Evolutionary conservation across 2,113 vertebrate genomes (phyloP).

Genomic region (Desmodus rotundus): DNA sequence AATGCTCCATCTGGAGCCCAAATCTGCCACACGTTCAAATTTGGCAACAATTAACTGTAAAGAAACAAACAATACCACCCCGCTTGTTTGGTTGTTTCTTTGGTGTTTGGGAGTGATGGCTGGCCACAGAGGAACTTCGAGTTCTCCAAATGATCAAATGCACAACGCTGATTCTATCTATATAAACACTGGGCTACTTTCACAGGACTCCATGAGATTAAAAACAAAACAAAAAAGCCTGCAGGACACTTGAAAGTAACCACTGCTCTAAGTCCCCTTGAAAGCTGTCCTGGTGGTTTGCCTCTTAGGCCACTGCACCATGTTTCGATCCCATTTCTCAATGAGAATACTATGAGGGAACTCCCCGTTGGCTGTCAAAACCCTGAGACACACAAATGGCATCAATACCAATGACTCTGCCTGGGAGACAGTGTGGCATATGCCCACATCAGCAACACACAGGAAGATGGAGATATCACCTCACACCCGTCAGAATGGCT

Average conservation of each 20-base stretch:
- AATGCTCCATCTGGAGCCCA: constrained; percentile 35
- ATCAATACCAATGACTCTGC: background rate
- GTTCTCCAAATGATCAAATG: background rate
- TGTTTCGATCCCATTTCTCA: background rate
- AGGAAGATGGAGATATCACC: background rate
- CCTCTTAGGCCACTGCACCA: background rate
- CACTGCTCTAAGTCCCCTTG: background rate
- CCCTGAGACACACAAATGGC: background rate
- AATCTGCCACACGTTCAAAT: background rate
- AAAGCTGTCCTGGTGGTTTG: background rate
- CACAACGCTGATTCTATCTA: background rate
- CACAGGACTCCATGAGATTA: background rate
- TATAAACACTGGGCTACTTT: background rate
- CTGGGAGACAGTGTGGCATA: background rate
- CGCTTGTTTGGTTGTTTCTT: background rate
- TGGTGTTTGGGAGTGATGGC: background rate
- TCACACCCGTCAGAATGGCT: background rate
- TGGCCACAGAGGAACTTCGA: background rate
- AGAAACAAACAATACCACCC: background rate
- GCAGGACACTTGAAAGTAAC: background rate
- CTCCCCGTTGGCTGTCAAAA: background rate
- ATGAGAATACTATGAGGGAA: background rate
- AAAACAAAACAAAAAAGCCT: background rate
- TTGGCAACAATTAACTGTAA: background rate
- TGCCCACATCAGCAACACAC: background rate